phyloP scores from a whole-genome alignment of 1,140 invertebrate species.

The Pogonomyrmex californicus region DNA sequence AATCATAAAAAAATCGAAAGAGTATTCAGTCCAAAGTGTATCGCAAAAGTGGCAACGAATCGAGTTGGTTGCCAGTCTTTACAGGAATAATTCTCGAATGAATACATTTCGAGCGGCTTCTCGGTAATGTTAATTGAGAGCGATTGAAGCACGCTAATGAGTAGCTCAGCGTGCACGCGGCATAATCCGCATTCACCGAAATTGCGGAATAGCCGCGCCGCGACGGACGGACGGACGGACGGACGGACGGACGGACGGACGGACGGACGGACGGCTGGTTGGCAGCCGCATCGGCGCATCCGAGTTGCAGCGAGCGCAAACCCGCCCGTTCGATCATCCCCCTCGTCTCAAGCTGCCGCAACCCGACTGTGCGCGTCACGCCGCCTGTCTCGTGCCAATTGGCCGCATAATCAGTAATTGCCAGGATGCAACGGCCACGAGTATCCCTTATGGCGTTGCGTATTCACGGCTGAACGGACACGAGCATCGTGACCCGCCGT shows the following conservation, averaged over 20 bases:
- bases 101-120: background rate
- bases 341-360: constrained; percentile 73
- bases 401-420: constrained; percentile 77
- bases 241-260: too few relatives aligned
- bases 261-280: constrained; percentile 43
- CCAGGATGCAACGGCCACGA: constrained; percentile 71
- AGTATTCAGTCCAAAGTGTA: too few relatives aligned
- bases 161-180: background rate
- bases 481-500: constrained; percentile 30
- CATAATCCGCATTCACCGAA: constrained; percentile 38
- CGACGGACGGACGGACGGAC: constrained; percentile 47
- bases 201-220: constrained; percentile 47
- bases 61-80: background rate
- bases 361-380: constrained; percentile 30
- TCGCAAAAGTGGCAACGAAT: background rate
- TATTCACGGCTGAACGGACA: background rate
- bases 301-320: constrained; percentile 59
- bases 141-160: constrained; percentile 18
- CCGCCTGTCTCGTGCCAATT: constrained; percentile 73
- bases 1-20: too few relatives aligned
- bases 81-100: background rate
- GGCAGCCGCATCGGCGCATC: constrained; percentile 66
- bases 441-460: constrained; percentile 67
- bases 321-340: constrained; percentile 68
- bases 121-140: background rate